phyloP scores from a whole-genome alignment of 30 jellyfish, hydroid and myxozoan species.

The Nemopilema nomurai region DNA sequence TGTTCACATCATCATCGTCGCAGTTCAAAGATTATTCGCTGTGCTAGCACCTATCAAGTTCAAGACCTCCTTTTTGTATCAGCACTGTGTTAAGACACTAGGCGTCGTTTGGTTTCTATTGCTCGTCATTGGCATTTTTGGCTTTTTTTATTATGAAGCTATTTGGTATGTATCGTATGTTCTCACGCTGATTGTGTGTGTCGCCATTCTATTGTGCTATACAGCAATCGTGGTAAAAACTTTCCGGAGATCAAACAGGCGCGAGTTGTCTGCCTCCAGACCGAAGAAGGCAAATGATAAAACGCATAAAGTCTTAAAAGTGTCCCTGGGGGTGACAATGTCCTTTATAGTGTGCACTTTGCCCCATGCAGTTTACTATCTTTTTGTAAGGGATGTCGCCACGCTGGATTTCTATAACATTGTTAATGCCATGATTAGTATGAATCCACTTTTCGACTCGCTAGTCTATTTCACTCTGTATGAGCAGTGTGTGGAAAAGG shows the following conservation, averaged over 20 bases:
- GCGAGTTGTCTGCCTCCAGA: neutral
- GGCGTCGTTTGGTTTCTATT: constrained; percentile 3
- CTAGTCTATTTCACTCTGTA: constrained; percentile 9
- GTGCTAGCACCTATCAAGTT: constrained; percentile 19
- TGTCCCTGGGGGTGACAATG: constrained; percentile 29
- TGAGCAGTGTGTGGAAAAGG: neutral
- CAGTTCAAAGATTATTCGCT: constrained; percentile 32
- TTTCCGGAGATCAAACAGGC: neutral
- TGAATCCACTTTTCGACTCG: constrained; percentile 32
- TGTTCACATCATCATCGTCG: constrained; percentile 19
- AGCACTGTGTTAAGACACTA: constrained; percentile 4
- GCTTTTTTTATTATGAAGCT: neutral
- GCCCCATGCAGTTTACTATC: constrained; percentile 19
- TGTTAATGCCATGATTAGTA: constrained; percentile 18
- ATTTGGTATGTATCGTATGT: constrained; percentile 24
- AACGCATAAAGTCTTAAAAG: neutral
- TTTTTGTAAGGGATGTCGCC: neutral
- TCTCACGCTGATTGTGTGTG: neutral
- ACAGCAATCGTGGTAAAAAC: constrained; percentile 25
- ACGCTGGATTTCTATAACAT: neutral
- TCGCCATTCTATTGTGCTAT: neutral
- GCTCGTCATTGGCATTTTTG: constrained; percentile 2
- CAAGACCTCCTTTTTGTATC: neutral
- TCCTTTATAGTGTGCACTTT: constrained; percentile 15
- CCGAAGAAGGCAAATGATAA: neutral